Base-by-base conservation (phyloP, 2,113 vertebrate species). In the Trinectes maculatus region DNA sequence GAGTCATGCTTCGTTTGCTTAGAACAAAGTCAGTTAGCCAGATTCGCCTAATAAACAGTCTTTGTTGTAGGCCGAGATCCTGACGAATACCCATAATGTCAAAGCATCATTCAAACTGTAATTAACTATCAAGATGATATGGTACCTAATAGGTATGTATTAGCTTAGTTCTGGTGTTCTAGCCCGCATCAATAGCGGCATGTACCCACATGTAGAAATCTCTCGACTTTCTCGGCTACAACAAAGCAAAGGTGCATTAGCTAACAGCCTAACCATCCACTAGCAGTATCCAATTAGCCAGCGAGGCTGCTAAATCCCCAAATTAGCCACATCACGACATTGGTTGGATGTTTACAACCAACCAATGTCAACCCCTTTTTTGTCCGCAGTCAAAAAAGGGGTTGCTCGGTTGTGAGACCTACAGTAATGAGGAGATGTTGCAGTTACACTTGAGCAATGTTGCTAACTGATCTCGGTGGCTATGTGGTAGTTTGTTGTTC, bases 221-320 rank as follows among this genome's bases (percentile, higher is more conserved):
- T 29, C 52, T 25, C 26, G 15, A n/a, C 0, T 52, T 58, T 15
- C 51, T 46, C 1, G 7, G 36, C 34, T 31, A 8, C 25, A 83
- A 81, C 74, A 83, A 77, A 74, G 68, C 68, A 61, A 31, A 66
- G 64, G 34, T 80, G 55, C 55, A 62, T 46, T 49, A 58, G 85
- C 76, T 72, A 54, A 19, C 36, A 1, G 13, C 77, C 77, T 74
- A 80, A 84, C 25, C 37, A 46, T 3, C 19, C 0, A 60, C 48
- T 70, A 48, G 24, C 11, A 2, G n/a, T 46, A 49, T 22, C 18
- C 26, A 56, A 73, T 46, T 39, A 36, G 33, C 52, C 10, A 10
- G 52, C 61, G 44, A 10, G 4, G 33, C 5, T 37, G 61, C 64
- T 74, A 64, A 31, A 42, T 39, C 52, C n/a, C 29, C 8, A 48